Evolutionary conservation across 2,888 invertebrate genomes (phyloP), one percentile per base, ranked within the genome.

Genomic region (Tortricodes alternella): DNA sequence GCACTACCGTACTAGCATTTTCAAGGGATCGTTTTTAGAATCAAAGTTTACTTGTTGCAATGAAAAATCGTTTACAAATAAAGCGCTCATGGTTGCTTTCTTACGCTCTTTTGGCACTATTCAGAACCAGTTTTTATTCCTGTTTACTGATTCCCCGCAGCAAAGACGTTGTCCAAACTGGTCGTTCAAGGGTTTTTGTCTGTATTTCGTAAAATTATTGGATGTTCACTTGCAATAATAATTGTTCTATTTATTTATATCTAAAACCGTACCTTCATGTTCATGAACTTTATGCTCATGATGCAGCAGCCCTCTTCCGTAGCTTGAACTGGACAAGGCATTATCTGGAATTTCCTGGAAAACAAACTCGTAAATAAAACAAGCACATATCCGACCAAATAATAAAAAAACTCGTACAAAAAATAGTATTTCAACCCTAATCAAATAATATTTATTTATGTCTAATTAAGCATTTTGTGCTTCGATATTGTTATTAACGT

Each of bases 341-440:
- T 72, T 88, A 64, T 90, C 90, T 3, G 80, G 70, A 50, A 77
- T 65, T 60, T 86, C 84, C 89, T 89, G 77, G n/a, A 50, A 75
- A 83, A 43, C 53, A 55, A 35, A 39, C 46, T 65, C 39, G 35
- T 39, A 49, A 50, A 11, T 24, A 19, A 18, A n/a, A n/a, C n/a
- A n/a, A n/a, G n/a, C n/a, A n/a, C n/a, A n/a, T n/a, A n/a, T n/a
- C n/a, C n/a, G n/a, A n/a, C n/a, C n/a, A n/a, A n/a, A n/a, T n/a
- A n/a, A n/a, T n/a, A n/a, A n/a, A n/a, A n/a, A n/a, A n/a, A n/a
- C n/a, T n/a, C n/a, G n/a, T n/a, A n/a, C n/a, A n/a, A n/a, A n/a
- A n/a, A n/a, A n/a, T n/a, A n/a, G n/a, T n/a, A n/a, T n/a, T n/a
- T n/a, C n/a, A n/a, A n/a, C n/a, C n/a, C n/a, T n/a, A n/a, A n/a